These are phyloP conservation scores for Chiloscyllium plagiosum DNA, from an alignment of 2,113 vertebrate species.

Conservation along the genomic window DNA sequence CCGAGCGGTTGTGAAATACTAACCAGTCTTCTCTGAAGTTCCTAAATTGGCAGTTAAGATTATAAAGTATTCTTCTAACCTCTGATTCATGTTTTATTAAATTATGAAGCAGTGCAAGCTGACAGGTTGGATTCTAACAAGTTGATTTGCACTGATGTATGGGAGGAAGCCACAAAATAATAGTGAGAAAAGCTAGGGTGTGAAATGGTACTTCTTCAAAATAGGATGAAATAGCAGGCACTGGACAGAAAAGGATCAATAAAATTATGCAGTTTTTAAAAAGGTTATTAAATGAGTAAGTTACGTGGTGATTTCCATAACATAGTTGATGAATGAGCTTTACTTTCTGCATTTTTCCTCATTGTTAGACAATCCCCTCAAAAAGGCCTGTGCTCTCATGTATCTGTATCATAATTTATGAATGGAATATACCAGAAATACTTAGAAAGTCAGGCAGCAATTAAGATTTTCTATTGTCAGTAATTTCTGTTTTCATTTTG, in stretches of 20 bases:
- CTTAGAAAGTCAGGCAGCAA: background rate
- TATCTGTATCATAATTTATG: background rate
- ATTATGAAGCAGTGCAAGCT: background rate
- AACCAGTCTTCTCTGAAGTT: background rate
- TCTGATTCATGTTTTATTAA: background rate
- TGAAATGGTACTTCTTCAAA: background rate
- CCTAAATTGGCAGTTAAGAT: background rate
- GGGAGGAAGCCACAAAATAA: background rate
- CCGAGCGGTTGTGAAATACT: background rate
- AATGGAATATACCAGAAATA: background rate
- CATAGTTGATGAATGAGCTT: background rate
- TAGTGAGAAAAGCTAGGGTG: background rate
- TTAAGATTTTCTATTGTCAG: background rate
- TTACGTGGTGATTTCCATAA: background rate
- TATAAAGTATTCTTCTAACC: background rate
- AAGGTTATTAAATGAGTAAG: background rate
- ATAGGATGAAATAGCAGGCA: background rate
- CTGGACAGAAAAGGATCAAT: background rate
- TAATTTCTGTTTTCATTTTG: background rate
- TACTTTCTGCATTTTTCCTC: background rate
- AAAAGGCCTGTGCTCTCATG: background rate
- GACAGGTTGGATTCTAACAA: no score
- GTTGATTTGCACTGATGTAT: no score
- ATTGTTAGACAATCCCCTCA: background rate
- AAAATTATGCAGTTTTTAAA: background rate